Percentiles rank a stretch among this genome's conserved stretches.
These are phyloP conservation scores for Falco columbarius DNA, from an alignment of 2,797 vertebrate genomes.

Conservation along the genomic window DNA sequence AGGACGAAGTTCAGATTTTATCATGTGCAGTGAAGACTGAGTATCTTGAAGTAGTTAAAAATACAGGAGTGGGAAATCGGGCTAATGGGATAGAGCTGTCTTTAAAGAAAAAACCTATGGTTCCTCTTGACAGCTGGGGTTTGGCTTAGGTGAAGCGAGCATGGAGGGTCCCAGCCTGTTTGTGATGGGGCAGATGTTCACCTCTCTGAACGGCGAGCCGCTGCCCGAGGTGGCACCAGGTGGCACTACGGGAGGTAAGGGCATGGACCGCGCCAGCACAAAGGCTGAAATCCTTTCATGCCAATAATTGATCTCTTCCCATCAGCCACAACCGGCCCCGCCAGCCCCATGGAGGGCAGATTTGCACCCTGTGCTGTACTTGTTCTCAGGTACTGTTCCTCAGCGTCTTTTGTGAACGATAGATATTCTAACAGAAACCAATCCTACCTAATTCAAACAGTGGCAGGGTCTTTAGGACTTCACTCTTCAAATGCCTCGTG, in stretches of 20 bases:
- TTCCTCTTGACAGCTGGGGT: background rate
- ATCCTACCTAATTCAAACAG: background rate
- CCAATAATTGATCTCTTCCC: background rate
- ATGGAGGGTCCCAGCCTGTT: background rate
- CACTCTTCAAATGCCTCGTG: fast-evolving
- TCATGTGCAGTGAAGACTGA: fast-evolving
- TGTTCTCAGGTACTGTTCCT: background rate
- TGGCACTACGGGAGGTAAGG: conserved; percentile 2
- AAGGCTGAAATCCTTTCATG: background rate
- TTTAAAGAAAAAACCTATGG: background rate
- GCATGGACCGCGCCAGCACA: background rate
- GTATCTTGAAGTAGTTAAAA: background rate
- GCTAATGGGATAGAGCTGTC: background rate
- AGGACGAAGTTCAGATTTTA: background rate
- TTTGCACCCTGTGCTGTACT: background rate
- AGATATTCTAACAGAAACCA: background rate
- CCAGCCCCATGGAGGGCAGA: background rate
- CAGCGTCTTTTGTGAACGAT: background rate
- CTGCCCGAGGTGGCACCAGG: background rate
- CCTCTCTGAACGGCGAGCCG: fast-evolving
- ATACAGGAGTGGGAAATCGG: background rate
- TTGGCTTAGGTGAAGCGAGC: background rate
- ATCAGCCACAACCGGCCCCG: fast-evolving
- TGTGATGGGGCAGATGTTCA: background rate
- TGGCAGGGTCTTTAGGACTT: background rate